These are phyloP conservation scores for Brachyrhaphis roseni DNA, from an alignment of 2,797 vertebrate genomes.

Conservation along the genomic window DNA sequence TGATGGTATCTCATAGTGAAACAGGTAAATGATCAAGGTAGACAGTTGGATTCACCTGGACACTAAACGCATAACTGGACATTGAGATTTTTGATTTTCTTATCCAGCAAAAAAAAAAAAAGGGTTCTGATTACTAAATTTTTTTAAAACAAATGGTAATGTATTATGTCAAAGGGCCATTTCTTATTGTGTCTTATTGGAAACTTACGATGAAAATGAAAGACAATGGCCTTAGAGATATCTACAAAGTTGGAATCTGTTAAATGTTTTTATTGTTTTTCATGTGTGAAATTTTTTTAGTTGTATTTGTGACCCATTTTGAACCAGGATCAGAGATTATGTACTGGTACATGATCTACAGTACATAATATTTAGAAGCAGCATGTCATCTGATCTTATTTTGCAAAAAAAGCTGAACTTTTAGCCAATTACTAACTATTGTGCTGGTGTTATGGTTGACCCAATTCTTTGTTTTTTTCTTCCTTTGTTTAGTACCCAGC, in stretches of 20 bases:
- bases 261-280: too few relatives aligned
- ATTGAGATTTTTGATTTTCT: background rate
- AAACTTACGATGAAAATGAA: background rate
- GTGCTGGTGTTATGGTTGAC: background rate
- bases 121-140: too few relatives aligned
- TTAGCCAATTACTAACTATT: background rate
- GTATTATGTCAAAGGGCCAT: background rate
- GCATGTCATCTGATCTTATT: background rate
- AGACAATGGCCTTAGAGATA: background rate
- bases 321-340: background rate
- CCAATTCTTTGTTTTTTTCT: background rate
- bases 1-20: background rate
- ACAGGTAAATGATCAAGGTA: background rate
- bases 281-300: background rate
- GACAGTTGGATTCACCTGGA: background rate
- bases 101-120: background rate
- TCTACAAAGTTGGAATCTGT: background rate
- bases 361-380: background rate
- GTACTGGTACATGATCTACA: background rate
- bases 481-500: constrained; percentile 71
- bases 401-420: background rate
- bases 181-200: background rate
- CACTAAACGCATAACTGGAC: background rate
- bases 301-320: background rate
- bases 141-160: background rate